phyloP scores from a whole-genome alignment of 2,113 vertebrate genomes.

The Picathartes gymnocephalus region DNA sequence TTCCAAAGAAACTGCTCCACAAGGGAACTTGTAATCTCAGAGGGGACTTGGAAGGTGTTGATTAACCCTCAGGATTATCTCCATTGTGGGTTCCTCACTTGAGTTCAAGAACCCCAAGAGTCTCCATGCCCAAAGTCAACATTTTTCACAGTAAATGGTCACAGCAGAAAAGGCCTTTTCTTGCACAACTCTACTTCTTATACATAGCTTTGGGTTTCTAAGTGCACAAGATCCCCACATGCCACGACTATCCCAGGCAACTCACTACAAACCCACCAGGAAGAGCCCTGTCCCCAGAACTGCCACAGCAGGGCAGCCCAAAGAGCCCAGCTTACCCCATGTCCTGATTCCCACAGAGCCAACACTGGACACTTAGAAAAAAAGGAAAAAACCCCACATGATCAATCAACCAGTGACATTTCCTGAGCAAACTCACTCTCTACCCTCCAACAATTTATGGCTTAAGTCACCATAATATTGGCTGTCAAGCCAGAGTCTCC shows the following conservation, averaged over 20 bases:
- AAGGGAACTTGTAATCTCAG: not conserved
- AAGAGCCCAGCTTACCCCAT: not conserved
- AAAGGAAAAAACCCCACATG: not conserved
- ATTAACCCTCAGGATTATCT: not conserved
- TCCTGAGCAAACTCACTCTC: constrained; percentile 19
- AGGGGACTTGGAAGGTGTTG: not conserved
- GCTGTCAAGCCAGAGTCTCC: constrained; percentile 39
- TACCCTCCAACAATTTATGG: constrained; percentile 56
- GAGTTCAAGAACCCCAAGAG: not conserved
- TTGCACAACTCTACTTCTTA: not conserved
- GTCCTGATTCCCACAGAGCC: not conserved
- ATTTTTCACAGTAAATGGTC: not conserved
- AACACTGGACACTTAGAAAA: not conserved
- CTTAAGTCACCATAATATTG: constrained; percentile 54
- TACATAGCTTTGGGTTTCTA: not conserved
- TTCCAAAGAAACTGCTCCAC: not conserved
- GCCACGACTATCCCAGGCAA: not conserved
- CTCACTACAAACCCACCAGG: not conserved
- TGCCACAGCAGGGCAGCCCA: not conserved
- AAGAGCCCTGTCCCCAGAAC: not conserved
- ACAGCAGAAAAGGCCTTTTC: not conserved
- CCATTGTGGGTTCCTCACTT: not conserved
- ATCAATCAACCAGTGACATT: constrained; percentile 46
- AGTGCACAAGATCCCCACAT: not conserved
- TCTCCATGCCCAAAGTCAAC: not conserved